Conservation (phyloP, 2,113 vertebrate genomes). For the Indri indri region DNA sequence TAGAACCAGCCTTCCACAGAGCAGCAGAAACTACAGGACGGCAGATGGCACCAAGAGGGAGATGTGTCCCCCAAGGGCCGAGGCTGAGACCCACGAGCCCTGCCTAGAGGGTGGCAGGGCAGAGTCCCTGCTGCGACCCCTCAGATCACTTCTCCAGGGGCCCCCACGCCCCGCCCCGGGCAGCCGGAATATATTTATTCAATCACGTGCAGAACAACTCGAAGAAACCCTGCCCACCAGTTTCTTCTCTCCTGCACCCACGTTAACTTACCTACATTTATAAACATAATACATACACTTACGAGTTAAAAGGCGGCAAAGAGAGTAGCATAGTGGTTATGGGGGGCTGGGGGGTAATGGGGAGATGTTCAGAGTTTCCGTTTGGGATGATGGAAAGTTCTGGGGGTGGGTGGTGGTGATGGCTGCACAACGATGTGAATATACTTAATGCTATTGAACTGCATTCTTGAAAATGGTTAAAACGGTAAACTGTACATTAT, state of each 20-base stretch:
- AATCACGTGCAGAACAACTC: rapidly evolving
- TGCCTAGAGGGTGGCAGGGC: background rate
- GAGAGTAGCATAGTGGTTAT: background rate
- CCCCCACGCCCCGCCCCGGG: rapidly evolving
- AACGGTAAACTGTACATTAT: rapidly evolving
- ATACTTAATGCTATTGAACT: background rate
- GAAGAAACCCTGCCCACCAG: background rate
- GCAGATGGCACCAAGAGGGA: background rate
- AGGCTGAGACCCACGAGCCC: background rate
- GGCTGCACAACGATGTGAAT: rapidly evolving
- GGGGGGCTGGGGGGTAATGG: too few relatives aligned
- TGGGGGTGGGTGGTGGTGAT: background rate
- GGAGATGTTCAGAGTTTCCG: background rate
- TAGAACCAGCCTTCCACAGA: background rate
- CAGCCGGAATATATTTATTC: background rate
- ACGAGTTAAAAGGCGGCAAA: background rate
- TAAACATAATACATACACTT: rapidly evolving
- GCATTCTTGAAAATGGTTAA: background rate
- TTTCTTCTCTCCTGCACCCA: background rate
- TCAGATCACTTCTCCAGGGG: background rate
- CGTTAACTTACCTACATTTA: too few relatives aligned
- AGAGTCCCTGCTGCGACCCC: background rate
- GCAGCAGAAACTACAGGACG: rapidly evolving
- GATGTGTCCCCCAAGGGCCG: rapidly evolving
- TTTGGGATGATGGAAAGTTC: background rate